Evolutionary conservation across 1,140 invertebrate species (phyloP).

Genomic region (Temnothorax nylanderi): DNA sequence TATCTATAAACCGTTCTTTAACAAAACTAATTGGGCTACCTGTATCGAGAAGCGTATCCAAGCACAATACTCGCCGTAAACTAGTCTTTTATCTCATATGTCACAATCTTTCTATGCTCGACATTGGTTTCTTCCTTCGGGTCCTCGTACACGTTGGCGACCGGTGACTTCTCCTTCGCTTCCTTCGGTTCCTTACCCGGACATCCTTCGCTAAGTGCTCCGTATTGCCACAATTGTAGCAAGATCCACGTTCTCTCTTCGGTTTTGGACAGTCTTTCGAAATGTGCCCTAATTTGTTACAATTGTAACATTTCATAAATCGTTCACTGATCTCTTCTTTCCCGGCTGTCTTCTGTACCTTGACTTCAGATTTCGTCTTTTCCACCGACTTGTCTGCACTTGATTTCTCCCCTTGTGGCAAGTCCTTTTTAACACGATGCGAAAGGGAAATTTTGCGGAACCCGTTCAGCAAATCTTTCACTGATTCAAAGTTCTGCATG

Average conservation of each 20-base stretch:
- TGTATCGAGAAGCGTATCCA: neutral
- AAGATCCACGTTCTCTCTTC: constrained; percentile 22
- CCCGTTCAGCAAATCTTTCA: neutral
- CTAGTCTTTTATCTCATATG: neutral
- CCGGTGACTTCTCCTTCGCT: neutral
- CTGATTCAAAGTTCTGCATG: neutral
- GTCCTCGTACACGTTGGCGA: neutral
- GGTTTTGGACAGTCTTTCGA: constrained; percentile 1
- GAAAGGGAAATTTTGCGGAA: neutral
- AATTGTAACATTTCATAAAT: constrained; percentile 35
- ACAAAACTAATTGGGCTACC: neutral
- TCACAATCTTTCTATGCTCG: neutral
- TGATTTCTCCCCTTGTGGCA: neutral
- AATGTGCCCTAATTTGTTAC: constrained; percentile 11
- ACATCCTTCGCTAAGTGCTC: constrained; percentile 13
- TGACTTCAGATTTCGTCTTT: neutral
- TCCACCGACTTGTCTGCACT: neutral
- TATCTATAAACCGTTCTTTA: neutral
- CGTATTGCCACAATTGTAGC: neutral
- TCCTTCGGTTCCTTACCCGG: neutral
- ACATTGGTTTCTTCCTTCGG: neutral
- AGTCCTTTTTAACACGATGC: neutral
- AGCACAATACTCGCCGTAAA: neutral
- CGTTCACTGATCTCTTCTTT: neutral
- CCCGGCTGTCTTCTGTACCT: neutral